These are phyloP conservation scores for Stegodyphus mimosarum DNA, from an alignment of 1,140 invertebrate genomes.

Conservation along the genomic window DNA sequence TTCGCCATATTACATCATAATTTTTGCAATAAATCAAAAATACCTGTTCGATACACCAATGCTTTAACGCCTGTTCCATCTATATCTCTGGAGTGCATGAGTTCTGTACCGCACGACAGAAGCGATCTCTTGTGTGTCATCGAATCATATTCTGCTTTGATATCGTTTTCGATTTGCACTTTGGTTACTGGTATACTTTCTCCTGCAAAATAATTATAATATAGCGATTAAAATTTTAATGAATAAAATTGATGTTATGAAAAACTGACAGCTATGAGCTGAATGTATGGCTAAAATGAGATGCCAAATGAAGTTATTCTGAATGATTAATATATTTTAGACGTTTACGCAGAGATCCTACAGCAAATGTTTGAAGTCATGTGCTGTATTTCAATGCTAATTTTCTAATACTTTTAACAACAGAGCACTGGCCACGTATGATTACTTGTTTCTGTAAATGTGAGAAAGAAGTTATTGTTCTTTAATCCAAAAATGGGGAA, in stretches of 20 bases:
- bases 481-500: too few relatives aligned
- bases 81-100: slow-evolving; percentile 87
- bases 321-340: too few relatives aligned
- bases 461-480: too few relatives aligned
- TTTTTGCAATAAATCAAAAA: neutral
- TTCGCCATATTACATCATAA: too few relatives aligned
- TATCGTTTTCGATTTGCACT: slow-evolving; percentile 69
- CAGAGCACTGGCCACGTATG: too few relatives aligned
- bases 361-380: too few relatives aligned
- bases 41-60: slow-evolving; percentile 69
- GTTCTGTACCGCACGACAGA: slow-evolving; percentile 91
- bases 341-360: too few relatives aligned
- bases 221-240: neutral
- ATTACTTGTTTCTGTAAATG: too few relatives aligned
- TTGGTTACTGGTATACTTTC: slow-evolving; percentile 77
- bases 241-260: neutral
- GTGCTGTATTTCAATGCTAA: too few relatives aligned
- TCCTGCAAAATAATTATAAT: slow-evolving; percentile 35
- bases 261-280: neutral
- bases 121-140: slow-evolving; percentile 86
- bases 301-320: neutral
- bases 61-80: slow-evolving; percentile 70
- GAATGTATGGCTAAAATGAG: neutral
- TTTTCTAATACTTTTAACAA: too few relatives aligned
- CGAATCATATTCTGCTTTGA: slow-evolving; percentile 65